phyloP scores from a whole-genome alignment of 2,113 vertebrate species.

The western clawed frog (Xenopus tropicalis) region UCB_Xtro_10.0 CM004452.2:37770501-37771000 shows the following conservation, averaged over 20 bases:
- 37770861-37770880: neutral
- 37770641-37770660: conserved; percentile 40
- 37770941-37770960: too few relatives aligned
- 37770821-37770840: conserved; percentile 62
- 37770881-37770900: neutral
- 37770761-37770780: conserved; percentile 59
- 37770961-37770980: too few relatives aligned
- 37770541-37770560: conserved; percentile 47
- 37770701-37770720: conserved; percentile 92
- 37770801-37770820: conserved; percentile 45
- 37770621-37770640: conserved; percentile 52
- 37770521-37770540: conserved; percentile 79
- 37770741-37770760: conserved; percentile 63
- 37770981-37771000: too few relatives aligned
- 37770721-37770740: conserved; percentile 78
- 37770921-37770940: too few relatives aligned
- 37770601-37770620: conserved; percentile 79
- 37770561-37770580: conserved; percentile 44
- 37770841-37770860: conserved; percentile 84
- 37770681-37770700: conserved; percentile 78
- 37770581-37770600: conserved; percentile 80
- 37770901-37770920: too few relatives aligned
- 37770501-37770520: conserved; percentile 86
- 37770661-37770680: conserved; percentile 75
- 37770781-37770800: conserved; percentile 63